Base-by-base conservation (phyloP, 2,113 vertebrate species). In the Struthidea cinerea region DNA sequence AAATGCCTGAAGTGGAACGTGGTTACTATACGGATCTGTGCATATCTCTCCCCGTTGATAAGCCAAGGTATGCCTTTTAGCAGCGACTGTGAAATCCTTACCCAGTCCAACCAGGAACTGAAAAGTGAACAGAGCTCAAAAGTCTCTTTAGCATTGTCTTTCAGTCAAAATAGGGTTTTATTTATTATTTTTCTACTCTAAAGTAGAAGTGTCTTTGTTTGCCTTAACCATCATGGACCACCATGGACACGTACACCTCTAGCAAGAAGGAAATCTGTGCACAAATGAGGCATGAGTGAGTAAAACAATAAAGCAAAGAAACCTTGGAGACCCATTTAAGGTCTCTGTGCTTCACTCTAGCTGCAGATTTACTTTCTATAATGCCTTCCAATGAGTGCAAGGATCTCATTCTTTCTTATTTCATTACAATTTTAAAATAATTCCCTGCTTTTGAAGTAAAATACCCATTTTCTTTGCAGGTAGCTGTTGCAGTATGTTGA, bases 1-100 rank as follows among this genome's bases (percentile, higher is more conserved):
- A 92, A 73, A 83, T 20, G 11, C 21, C 23, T 61, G 30, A 74
- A 80, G 42, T 50, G 28, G 37, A 77, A 59, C 15, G 30, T 7
- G 13, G 9, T 13, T 44, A 14, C 11, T 26, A 4, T 16, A 8
- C 4, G 28, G 4, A 2, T 59, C 61, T 75, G 32, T 1, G 2
- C 10, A 6, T 27, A 6, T 30, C 4, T 44, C 26, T 75, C 13
- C 33, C 33, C 7, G 4, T 20, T 6, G 7, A 9, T 24, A 91
- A 49, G 28, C 5, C 23, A 52, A 78, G 11, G 3, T 9, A 11
- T 27, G 33, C 13, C 33, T 84, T 70, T 68, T 41, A 60, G 44
- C 28, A 92, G 24, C 18, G 52, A 4, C 22, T 60, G 8, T 67
- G 69, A 86, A 81, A 74, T 46, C 41, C 14, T 75, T 26, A 50